Conservation (phyloP, 2,888 invertebrate genomes). For the Platycnemis pennipes region DNA sequence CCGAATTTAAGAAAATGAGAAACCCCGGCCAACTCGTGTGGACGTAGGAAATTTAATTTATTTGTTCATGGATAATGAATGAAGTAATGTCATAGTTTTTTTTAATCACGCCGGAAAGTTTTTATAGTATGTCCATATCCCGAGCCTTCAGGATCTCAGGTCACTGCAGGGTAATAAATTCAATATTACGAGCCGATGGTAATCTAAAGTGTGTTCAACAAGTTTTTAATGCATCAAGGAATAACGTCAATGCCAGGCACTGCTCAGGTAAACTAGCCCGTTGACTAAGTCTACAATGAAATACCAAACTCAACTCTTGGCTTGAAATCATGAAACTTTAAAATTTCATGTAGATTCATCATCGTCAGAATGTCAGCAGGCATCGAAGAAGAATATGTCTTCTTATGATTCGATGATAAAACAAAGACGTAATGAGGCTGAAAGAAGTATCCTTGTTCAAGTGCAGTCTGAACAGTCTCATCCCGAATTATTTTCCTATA, state of each 20-base stretch:
- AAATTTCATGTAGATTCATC: neutral
- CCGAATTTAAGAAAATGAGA: neutral
- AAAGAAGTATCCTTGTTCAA: slow-evolving; percentile 87
- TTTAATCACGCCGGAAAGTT: neutral
- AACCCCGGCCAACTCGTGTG: neutral
- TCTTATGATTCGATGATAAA: slow-evolving; percentile 83
- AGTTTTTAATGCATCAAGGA: neutral
- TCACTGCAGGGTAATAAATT: neutral
- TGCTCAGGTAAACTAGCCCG: neutral
- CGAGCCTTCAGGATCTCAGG: neutral
- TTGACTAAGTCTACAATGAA: too few species aligned
- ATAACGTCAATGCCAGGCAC: neutral
- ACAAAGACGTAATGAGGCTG: slow-evolving; percentile 84
- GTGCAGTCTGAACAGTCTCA: slow-evolving; percentile 87
- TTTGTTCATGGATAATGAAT: neutral
- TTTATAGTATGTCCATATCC: neutral
- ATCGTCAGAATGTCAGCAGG: neutral
- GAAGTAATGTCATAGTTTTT: neutral
- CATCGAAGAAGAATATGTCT: neutral
- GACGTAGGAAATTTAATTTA: neutral
- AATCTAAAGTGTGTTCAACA: neutral
- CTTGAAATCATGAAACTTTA: too few species aligned
- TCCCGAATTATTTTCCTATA: slow-evolving; percentile 85
- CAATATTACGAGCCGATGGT: neutral
- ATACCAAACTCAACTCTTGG: too few species aligned